Base-by-base conservation (phyloP, 2,888 invertebrate genomes). In the Lasioglossum zephyrum region DNA sequence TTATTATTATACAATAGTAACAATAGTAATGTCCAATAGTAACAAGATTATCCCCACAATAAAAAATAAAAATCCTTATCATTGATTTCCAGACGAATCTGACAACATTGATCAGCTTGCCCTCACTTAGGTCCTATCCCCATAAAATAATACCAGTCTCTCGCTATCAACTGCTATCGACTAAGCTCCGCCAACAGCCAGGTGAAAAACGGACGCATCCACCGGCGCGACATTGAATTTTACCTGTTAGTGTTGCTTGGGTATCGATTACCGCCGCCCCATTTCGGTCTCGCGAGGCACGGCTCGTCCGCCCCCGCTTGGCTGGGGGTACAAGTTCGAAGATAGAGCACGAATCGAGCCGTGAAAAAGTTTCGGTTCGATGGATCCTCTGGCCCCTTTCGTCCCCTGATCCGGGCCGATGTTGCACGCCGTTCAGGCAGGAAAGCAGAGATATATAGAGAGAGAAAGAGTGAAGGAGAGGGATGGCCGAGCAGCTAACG, bases 401-500 rank as follows among this genome's bases (percentile, higher is more conserved):
- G 26, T 26, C 60, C 60, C 11, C 16, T 63, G 26, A 31, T 63
- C 60, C 60, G 60, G 60, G 53, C 53, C 60, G 60, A 63, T 63
- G 60, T 6, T 63, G 16, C 60, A 6, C 26, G 31, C 16, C 26
- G 53, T 53, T 53, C 26, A 31, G 26, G 60, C 11, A 11, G 60
- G 60, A 13, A 26, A 4, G 41, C 3, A 9, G 22, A 53, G 53
- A 0, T 0, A 0, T 0, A 53, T 22, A 53, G 53, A 22, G 53
- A 53, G 18, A 53, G 8, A 53, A 8, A 53, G 53, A 8, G 8
- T 1, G 22, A 49, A 22, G 22, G 3, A 53, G 53, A 53, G 18
- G 31, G 26, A 66, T 53, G 8, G 77, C 22, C 69, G 84, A 69
- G 11, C 83, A 31, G 60, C 63, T 57, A 78, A 79, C 78, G 85